These are phyloP conservation scores for Apolygus lucorum DNA, from an alignment of 1,140 invertebrate species.

Conservation along the genomic window DNA sequence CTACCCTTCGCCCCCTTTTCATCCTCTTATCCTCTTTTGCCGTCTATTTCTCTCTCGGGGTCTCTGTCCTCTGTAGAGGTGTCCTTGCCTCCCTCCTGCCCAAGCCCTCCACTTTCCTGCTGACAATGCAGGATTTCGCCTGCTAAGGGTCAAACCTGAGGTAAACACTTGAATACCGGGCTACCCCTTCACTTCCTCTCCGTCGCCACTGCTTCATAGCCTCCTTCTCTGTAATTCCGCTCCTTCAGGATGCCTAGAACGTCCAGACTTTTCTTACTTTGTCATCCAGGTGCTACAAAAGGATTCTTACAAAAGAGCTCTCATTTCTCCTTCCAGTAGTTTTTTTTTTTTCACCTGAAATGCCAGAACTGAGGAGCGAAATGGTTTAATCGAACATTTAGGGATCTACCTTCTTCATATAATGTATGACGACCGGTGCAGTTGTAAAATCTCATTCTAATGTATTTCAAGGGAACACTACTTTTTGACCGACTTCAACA, in stretches of 20 bases:
- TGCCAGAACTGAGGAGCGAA: neutral
- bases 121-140: constrained; percentile 9
- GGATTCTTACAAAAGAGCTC: neutral
- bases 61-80: constrained; percentile 12
- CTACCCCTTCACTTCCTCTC: neutral
- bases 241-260: neutral
- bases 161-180: constrained; percentile 11
- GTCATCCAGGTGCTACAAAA: neutral
- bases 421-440: too few relatives aligned
- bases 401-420: too few relatives aligned
- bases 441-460: too few relatives aligned
- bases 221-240: neutral
- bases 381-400: neutral
- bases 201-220: too few relatives aligned
- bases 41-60: neutral
- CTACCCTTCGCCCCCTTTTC: neutral
- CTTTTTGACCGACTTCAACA: too few relatives aligned
- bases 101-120: neutral
- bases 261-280: neutral
- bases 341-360: neutral
- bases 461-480: too few relatives aligned
- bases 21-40: constrained; percentile 1
- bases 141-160: constrained; percentile 14
- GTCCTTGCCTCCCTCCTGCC: neutral
- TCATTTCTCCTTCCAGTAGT: neutral